These are phyloP conservation scores for Piaya cayana DNA, from an alignment of 2,113 vertebrate species.

Conservation along the genomic window DNA sequence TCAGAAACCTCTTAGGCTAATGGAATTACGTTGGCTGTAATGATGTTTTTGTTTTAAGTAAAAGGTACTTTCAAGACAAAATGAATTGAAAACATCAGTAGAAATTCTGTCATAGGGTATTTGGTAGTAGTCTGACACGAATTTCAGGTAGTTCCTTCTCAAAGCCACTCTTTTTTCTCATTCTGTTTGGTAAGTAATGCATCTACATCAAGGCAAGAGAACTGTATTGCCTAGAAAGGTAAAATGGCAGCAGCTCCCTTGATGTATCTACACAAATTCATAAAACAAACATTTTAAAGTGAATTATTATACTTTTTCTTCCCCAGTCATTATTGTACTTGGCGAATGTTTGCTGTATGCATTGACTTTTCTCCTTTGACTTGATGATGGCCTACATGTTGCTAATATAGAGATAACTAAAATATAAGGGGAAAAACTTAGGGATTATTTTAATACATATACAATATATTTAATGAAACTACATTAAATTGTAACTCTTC, in stretches of 20 bases:
- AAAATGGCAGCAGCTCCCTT: background rate
- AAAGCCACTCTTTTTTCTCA: background rate
- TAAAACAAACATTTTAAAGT: background rate
- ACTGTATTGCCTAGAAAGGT: background rate
- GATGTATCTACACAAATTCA: fast-evolving
- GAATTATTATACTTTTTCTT: background rate
- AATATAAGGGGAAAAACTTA: fast-evolving
- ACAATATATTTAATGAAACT: background rate
- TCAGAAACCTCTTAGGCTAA: background rate
- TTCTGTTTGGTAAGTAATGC: background rate
- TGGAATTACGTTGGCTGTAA: background rate
- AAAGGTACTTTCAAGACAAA: background rate
- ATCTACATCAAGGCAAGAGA: background rate
- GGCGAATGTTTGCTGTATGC: background rate
- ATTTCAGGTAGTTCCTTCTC: background rate
- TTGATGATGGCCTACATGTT: background rate
- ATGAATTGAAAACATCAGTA: background rate
- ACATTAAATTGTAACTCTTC: background rate
- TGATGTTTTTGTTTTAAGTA: background rate
- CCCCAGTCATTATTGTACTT: background rate
- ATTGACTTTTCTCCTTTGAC: background rate
- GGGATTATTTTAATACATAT: background rate
- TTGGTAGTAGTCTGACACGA: background rate
- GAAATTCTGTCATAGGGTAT: background rate
- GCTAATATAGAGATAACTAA: background rate